phyloP scores from a whole-genome alignment of 2,888 invertebrate genomes.

The Cataglyphis livida region DNA sequence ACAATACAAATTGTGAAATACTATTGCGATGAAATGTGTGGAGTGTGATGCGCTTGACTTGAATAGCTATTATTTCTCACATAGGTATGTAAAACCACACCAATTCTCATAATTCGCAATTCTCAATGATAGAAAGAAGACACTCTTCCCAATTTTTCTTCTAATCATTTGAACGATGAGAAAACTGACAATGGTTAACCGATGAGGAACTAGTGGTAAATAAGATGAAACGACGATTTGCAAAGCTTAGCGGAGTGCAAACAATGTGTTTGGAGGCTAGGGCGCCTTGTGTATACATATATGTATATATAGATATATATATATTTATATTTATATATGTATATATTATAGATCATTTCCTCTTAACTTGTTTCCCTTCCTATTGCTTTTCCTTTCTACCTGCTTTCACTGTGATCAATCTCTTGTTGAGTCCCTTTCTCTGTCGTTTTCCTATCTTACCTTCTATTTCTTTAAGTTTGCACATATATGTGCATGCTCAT shows the following conservation, averaged over 20 bases:
- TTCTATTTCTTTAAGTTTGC: constrained; percentile 60
- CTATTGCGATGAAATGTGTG: constrained; percentile 57
- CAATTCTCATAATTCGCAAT: constrained; percentile 73
- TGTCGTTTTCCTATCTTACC: constrained; percentile 64
- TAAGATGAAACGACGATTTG: constrained; percentile 80
- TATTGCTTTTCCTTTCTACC: constrained; percentile 59
- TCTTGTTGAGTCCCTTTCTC: constrained; percentile 49
- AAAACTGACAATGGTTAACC: constrained; percentile 72
- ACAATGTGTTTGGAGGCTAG: constrained; percentile 96
- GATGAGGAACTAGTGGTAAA: constrained; percentile 78
- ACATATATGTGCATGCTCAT: constrained; percentile 66
- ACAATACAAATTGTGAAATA: constrained; percentile 57
- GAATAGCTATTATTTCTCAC: constrained; percentile 64
- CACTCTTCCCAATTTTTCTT: constrained; percentile 56
- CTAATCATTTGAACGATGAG: constrained; percentile 66
- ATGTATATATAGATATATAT: constrained; percentile 59
- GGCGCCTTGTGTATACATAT: constrained; percentile 82
- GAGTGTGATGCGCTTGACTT: constrained; percentile 60
- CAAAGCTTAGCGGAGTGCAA: constrained; percentile 90
- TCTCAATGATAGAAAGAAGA: constrained; percentile 71
- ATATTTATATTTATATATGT: constrained; percentile 26
- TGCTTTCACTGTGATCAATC: constrained; percentile 58
- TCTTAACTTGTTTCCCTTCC: constrained; percentile 64
- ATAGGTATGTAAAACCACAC: constrained; percentile 81
- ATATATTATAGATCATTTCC: constrained; percentile 61